Percentiles rank a stretch among this genome's conserved stretches.
These are phyloP conservation scores for Cephus runcator DNA, from an alignment of 2,888 invertebrate species.

Conservation along the genomic window DNA sequence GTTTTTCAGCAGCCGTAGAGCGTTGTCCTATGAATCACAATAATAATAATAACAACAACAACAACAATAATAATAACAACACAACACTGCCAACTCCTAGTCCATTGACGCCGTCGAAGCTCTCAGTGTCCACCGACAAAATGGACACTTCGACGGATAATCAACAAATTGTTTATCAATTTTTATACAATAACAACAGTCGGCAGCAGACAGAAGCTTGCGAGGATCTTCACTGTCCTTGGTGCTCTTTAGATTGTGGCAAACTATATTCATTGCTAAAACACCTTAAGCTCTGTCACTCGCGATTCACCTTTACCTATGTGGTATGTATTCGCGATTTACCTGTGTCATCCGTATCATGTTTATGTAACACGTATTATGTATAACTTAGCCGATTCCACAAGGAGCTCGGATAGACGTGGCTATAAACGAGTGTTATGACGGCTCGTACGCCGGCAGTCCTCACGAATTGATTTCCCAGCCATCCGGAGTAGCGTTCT, in stretches of 20 bases:
- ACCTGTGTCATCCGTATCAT: constrained; percentile 15
- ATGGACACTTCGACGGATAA: constrained; percentile 59
- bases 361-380: background rate
- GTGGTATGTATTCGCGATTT: constrained; percentile 72
- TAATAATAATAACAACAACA: constrained; percentile 59
- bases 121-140: constrained; percentile 51
- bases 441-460: constrained; percentile 94
- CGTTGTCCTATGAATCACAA: constrained; percentile 50
- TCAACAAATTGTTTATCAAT: constrained; percentile 92
- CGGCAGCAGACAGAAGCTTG: constrained; percentile 95
- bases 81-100: constrained; percentile 57
- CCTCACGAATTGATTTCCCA: constrained; percentile 87
- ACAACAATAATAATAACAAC: constrained; percentile 56
- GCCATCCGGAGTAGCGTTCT: constrained; percentile 77
- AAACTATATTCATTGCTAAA: constrained; percentile 89
- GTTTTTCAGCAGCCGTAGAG: constrained; percentile 49
- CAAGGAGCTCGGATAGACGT: constrained; percentile 92
- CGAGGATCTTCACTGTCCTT: constrained; percentile 93
- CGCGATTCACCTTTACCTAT: constrained; percentile 92
- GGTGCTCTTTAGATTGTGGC: constrained; percentile 93
- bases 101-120: constrained; percentile 56
- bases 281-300: constrained; percentile 93
- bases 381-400: constrained; percentile 71
- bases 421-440: constrained; percentile 93
- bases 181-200: constrained; percentile 94